A percentile compares a stretch with the other conserved stretches of the same genome.
Evolutionary conservation across 2,888 invertebrate genomes (phyloP).

Genomic region (Xestia ashworthii): DNA sequence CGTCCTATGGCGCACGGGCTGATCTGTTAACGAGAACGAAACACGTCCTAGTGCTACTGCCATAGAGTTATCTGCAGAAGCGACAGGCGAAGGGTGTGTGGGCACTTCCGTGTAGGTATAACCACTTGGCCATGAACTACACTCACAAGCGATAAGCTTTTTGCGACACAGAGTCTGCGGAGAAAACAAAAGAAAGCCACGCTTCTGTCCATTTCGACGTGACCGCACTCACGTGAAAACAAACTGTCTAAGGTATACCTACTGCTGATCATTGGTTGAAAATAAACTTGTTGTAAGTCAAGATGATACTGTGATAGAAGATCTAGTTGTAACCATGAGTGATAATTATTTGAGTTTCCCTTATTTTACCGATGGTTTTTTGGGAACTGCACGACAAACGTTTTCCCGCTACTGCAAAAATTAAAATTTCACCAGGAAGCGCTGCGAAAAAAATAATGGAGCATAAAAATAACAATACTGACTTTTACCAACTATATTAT

Average conservation of each 20-base stretch:
- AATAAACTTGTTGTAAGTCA: neutral
- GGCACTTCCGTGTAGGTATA: constrained; percentile 42
- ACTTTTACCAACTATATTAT: neutral
- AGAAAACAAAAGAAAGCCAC: no score
- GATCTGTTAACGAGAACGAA: constrained; percentile 86
- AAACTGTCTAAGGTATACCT: neutral
- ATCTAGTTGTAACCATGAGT: neutral
- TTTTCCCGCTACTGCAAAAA: neutral
- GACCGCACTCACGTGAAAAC: neutral
- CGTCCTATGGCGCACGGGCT: constrained; percentile 83
- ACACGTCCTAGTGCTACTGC: constrained; percentile 80
- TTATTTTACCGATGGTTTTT: neutral
- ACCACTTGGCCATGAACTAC: neutral
- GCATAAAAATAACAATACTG: neutral
- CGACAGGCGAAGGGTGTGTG: neutral
- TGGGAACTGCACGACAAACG: neutral
- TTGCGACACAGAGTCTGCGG: neutral
- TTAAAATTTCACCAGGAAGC: neutral
- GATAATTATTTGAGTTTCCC: neutral
- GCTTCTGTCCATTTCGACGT: neutral
- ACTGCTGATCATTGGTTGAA: neutral
- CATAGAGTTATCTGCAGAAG: constrained; percentile 72
- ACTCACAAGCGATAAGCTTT: neutral
- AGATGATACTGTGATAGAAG: neutral
- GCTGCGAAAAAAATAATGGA: neutral